Evolutionary conservation across 2,113 vertebrate genomes (phyloP).

Genomic region (Anhinga anhinga): DNA sequence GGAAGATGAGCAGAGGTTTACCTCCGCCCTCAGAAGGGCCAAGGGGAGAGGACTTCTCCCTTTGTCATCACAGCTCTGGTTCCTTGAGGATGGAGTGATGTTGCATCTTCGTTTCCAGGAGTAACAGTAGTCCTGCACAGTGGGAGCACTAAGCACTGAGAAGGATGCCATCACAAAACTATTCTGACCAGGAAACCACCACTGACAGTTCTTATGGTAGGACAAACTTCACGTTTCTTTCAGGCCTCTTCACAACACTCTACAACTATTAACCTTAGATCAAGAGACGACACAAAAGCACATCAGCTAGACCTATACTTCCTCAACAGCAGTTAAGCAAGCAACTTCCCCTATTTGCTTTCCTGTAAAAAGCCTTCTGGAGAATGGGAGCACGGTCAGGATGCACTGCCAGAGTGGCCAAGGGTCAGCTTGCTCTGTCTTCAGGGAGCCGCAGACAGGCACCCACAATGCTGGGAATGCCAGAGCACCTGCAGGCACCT

Average conservation of each 20-base stretch:
- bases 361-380: background rate
- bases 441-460: background rate
- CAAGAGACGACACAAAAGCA: background rate
- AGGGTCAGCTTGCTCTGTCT: background rate
- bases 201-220: background rate
- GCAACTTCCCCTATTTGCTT: background rate
- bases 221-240: background rate
- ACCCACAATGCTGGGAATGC: rapidly evolving
- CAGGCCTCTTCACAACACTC: background rate
- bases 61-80: background rate
- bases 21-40: background rate
- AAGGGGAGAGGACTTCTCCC: background rate
- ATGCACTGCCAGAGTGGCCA: background rate
- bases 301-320: background rate
- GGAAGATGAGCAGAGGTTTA: background rate
- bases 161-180: background rate
- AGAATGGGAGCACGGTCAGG: background rate
- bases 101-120: background rate
- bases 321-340: background rate
- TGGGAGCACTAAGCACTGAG: background rate
- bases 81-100: background rate
- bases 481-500: background rate
- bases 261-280: background rate
- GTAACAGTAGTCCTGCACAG: background rate
- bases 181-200: background rate